Percentiles rank a stretch among this genome's conserved stretches.
These are phyloP conservation scores for Drosophila setosimentum DNA, from an alignment of 2,888 invertebrate genomes.

Conservation along the genomic window DNA sequence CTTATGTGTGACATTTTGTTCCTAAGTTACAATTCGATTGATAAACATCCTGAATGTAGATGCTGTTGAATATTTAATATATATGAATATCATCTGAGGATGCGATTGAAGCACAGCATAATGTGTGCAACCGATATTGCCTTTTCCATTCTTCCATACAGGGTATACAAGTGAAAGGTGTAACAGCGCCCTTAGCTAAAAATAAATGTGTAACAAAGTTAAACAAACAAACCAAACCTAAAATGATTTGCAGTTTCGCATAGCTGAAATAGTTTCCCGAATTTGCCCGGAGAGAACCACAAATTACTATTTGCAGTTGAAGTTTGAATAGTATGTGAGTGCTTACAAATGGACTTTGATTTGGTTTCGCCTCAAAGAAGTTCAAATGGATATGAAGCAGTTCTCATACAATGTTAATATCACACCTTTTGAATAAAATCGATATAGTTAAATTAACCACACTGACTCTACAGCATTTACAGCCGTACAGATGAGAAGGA, in stretches of 20 bases:
- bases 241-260: constrained; percentile 62
- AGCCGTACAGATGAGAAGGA: background rate
- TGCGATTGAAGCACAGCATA: background rate
- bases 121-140: background rate
- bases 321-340: constrained; percentile 36
- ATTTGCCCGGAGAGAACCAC: constrained; percentile 34
- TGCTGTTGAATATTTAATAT: background rate
- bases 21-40: background rate
- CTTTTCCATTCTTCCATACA: background rate
- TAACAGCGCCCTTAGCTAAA: constrained; percentile 1
- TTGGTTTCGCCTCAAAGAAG: constrained; percentile 19
- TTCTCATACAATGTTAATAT: background rate
- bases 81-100: background rate
- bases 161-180: constrained; percentile 26
- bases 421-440: constrained; percentile 17
- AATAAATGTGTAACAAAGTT: constrained; percentile 46
- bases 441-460: constrained; percentile 21
- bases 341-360: constrained; percentile 48
- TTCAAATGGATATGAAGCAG: constrained; percentile 39
- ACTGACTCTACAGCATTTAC: background rate
- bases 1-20: no score
- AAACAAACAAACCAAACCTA: constrained; percentile 45
- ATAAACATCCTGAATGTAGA: background rate
- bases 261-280: constrained; percentile 59
- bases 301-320: constrained; percentile 41